Conservation (phyloP, 2,888 invertebrate species). For the Asteroscopus sphinx region DNA sequence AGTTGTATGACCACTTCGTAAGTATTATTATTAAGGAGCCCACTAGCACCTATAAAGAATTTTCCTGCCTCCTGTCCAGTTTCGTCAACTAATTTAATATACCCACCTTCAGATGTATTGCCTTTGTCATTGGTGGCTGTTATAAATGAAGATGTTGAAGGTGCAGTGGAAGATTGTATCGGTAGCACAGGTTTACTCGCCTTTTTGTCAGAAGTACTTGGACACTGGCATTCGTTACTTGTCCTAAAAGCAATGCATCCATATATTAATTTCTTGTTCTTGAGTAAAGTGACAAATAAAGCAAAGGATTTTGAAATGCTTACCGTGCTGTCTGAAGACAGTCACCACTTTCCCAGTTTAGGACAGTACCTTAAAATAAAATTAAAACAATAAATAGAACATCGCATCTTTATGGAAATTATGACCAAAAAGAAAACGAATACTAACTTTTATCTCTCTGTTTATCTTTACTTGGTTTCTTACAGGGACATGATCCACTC, state of each 20-base stretch:
- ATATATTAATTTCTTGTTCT: not conserved
- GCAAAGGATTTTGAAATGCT: constrained; percentile 7
- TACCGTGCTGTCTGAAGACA: constrained; percentile 50
- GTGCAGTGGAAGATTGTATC: constrained; percentile 60
- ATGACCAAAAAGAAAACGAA: not conserved
- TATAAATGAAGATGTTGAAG: constrained; percentile 72
- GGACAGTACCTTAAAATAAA: constrained; percentile 36
- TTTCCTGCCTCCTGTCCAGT: constrained; percentile 75
- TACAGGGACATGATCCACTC: constrained; percentile 31
- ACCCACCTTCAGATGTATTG: constrained; percentile 64
- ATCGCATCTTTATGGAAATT: not conserved
- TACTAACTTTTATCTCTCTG: constrained; percentile 43
- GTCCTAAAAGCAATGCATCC: constrained; percentile 34
- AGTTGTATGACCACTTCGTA: constrained; percentile 86
- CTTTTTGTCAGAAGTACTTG: constrained; percentile 32
- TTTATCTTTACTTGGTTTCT: constrained; percentile 30
- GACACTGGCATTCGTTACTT: constrained; percentile 29
- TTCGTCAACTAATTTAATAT: constrained; percentile 74
- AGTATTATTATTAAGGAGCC: constrained; percentile 77
- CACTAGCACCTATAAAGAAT: constrained; percentile 81
- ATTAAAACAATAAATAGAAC: constrained; percentile 1
- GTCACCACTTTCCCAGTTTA: constrained; percentile 57
- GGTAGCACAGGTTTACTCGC: constrained; percentile 6
- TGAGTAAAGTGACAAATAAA: not conserved
- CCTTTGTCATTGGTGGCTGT: constrained; percentile 69